Percentiles rank a stretch among this genome's conserved stretches.
Evolutionary conservation across 53 echinoderm and acorn worm species (phyloP).

Genomic region (Actinopyga echinites): DNA sequence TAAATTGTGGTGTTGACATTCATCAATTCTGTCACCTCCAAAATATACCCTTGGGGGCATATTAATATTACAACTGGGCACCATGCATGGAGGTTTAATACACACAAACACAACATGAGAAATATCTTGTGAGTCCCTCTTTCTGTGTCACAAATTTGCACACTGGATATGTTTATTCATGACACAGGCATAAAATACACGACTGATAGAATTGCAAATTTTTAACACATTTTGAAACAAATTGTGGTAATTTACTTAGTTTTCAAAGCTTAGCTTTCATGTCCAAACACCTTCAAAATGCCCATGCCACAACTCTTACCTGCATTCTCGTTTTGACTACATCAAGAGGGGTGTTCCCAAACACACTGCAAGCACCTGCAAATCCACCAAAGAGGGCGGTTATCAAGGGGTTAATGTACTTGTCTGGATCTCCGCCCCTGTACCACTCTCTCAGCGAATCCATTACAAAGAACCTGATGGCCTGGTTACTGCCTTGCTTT

Average conservation of each 20-base stretch:
- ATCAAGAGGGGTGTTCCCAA: conserved; percentile 95
- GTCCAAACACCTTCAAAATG: not conserved
- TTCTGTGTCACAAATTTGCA: too few relatives aligned
- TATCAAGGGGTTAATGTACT: conserved; percentile 72
- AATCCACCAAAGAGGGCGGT: conserved; percentile 83
- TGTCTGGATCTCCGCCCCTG: conserved; percentile 77
- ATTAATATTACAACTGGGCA: too few relatives aligned
- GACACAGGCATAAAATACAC: too few relatives aligned
- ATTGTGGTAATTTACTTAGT: not conserved
- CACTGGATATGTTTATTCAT: too few relatives aligned
- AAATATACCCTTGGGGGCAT: too few relatives aligned
- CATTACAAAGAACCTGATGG: conserved; percentile 97
- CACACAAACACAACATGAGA: too few relatives aligned
- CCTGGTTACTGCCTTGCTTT: conserved; percentile 99
- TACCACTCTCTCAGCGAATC: conserved; percentile 92
- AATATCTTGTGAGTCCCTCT: too few relatives aligned
- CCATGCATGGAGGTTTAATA: too few relatives aligned
- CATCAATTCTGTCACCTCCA: too few relatives aligned
- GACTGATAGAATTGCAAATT: not conserved
- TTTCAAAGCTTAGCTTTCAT: not conserved
- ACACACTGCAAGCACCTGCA: conserved; percentile 87
- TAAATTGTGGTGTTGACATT: too few relatives aligned
- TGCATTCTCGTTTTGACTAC: conserved; percentile 99
- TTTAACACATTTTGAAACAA: not conserved
- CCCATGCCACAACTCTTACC: conserved; percentile 38